Percentiles rank a stretch among this genome's conserved stretches.
Conservation (phyloP, 1,140 invertebrate species). For the Drosophila sucinea region DNA sequence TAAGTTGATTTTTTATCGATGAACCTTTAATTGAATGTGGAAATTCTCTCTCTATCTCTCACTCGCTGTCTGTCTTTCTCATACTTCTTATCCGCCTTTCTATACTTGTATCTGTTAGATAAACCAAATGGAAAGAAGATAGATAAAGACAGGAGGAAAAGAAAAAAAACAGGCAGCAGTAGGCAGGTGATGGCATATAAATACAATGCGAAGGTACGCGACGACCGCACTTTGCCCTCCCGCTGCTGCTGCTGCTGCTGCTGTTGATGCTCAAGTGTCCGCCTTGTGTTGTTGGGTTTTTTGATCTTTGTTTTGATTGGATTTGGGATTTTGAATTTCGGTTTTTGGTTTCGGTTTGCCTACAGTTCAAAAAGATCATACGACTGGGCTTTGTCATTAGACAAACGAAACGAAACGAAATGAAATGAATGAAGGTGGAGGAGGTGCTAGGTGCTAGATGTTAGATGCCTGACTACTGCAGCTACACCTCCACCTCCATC, state of each 20-base stretch:
- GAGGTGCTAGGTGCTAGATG: constrained; percentile 60
- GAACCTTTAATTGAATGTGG: too few relatives aligned
- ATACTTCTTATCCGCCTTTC: neutral
- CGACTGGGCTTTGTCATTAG: constrained; percentile 16
- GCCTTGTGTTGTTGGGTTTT: constrained; percentile 13
- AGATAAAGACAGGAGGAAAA: too few relatives aligned
- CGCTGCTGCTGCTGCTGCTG: constrained; percentile 7
- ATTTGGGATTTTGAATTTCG: constrained; percentile 10
- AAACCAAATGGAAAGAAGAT: neutral
- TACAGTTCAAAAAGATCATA: constrained; percentile 20
- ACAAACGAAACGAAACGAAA: constrained; percentile 67
- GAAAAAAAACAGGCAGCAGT: neutral
- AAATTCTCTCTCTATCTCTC: too few relatives aligned
- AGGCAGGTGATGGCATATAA: constrained; percentile 1
- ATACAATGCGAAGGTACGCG: constrained; percentile 6
- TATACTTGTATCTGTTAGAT: constrained; percentile 1
- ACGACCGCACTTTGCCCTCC: constrained; percentile 3
- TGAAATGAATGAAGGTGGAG: constrained; percentile 50
- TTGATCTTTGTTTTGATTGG: constrained; percentile 23
- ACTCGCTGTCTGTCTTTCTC: neutral
- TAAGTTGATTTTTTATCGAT: too few relatives aligned
- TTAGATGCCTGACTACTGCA: neutral
- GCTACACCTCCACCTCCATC: constrained; percentile 2
- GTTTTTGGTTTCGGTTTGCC: constrained; percentile 14
- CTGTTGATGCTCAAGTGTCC: constrained; percentile 17